Evolutionary conservation across 2,113 vertebrate genomes (phyloP).

Genomic region (Mormyrus iriodes): DNA sequence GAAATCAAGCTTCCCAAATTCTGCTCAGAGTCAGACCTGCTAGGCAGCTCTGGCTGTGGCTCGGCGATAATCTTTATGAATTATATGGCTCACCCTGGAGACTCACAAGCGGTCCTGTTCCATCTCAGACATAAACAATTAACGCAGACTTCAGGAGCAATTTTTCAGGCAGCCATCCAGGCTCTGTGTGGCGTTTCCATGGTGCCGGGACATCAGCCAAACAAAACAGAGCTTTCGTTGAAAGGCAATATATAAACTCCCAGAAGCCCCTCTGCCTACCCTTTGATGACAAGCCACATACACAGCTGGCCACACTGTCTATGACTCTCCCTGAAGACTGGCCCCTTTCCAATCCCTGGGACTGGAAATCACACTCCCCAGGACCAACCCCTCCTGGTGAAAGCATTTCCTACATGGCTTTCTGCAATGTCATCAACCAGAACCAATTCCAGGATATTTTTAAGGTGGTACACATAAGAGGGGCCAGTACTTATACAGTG

Average conservation of each 20-base stretch:
- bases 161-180: neutral
- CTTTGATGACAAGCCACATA: neutral
- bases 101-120: neutral
- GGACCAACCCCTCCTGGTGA: neutral
- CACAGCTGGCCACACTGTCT: neutral
- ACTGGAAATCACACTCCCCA: neutral
- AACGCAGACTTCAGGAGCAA: neutral
- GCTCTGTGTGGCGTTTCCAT: neutral
- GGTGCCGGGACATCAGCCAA: neutral
- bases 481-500: neutral
- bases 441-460: neutral
- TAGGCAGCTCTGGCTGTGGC: neutral
- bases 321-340: neutral
- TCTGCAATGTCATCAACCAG: neutral
- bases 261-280: neutral
- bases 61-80: neutral
- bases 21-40: neutral
- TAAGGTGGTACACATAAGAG: neutral
- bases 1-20: neutral
- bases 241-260: neutral
- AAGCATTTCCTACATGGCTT: neutral
- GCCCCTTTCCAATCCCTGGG: neutral
- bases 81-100: neutral
- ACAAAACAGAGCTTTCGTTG: neutral
- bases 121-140: constrained; percentile 2